Percentiles rank a stretch among this genome's conserved stretches.
Evolutionary conservation across 2,797 vertebrate genomes (phyloP).

Genomic region (Menidia menidia): DNA sequence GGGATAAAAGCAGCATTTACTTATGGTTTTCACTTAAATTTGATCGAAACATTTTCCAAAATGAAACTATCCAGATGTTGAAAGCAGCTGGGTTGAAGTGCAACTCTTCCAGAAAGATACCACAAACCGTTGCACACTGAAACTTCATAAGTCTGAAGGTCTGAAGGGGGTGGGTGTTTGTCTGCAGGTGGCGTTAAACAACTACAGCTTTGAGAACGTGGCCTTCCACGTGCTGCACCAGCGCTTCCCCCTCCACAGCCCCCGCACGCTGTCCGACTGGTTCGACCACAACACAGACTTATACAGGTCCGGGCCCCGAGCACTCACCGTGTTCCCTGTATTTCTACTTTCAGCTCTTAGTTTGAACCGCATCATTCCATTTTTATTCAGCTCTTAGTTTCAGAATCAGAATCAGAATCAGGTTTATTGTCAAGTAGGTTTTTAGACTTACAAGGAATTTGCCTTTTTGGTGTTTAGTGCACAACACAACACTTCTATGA

Average conservation of each 20-base stretch:
- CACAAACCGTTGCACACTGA: background rate
- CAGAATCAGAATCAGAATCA: too few species aligned
- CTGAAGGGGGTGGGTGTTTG: background rate
- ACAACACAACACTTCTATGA: too few species aligned
- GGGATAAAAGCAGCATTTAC: background rate
- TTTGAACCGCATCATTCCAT: background rate
- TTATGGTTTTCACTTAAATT: background rate
- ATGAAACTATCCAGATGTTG: too few species aligned
- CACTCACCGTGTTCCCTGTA: background rate
- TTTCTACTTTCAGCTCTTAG: background rate
- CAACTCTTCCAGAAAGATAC: too few species aligned
- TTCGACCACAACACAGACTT: constrained; percentile 93
- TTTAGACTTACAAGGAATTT: too few species aligned
- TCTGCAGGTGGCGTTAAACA: constrained; percentile 89
- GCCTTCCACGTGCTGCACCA: constrained; percentile 96
- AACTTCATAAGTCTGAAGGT: background rate
- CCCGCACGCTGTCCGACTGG: constrained; percentile 94
- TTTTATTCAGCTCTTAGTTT: too few species aligned
- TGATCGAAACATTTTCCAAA: background rate
- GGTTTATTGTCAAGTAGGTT: too few species aligned
- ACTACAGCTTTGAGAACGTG: constrained; percentile 97
- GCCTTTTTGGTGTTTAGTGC: too few species aligned
- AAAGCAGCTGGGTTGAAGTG: background rate
- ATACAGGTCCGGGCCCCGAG: constrained; percentile 84
- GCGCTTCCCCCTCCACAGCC: constrained; percentile 88